Conservation (phyloP, 2,888 invertebrate genomes). For the Amiota minor region DNA sequence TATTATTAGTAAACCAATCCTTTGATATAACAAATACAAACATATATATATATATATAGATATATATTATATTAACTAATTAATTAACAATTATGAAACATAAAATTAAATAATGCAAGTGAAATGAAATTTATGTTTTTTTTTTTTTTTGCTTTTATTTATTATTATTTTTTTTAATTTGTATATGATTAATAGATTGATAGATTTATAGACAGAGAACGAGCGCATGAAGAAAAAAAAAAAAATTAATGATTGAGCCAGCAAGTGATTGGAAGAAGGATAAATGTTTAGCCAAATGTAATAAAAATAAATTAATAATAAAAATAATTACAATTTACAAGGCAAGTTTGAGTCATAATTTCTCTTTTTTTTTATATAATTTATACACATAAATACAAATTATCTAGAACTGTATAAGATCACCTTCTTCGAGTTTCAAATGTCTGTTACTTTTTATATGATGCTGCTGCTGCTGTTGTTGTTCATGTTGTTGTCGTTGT, state of each 20-base stretch:
- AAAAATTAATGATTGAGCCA: not conserved
- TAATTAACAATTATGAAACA: no score
- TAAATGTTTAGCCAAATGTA: no score
- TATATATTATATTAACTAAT: no score
- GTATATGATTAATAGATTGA: not conserved
- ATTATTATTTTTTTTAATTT: not conserved
- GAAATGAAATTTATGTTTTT: no score
- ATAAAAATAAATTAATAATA: no score
- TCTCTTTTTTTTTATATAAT: not conserved
- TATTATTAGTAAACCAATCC: conserved; percentile 12
- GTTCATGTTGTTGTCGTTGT: conserved; percentile 39
- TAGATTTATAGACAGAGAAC: not conserved
- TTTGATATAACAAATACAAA: no score
- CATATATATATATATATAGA: no score
- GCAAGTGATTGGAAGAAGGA: not conserved
- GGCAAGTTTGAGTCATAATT: conserved; percentile 10
- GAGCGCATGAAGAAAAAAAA: not conserved
- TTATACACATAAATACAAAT: conserved; percentile 5
- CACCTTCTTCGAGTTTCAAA: conserved; percentile 79
- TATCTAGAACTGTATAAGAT: conserved; percentile 72
- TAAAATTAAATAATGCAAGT: no score
- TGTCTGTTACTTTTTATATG: not conserved
- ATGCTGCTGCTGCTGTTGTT: not conserved
- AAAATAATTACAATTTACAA: conserved; percentile 12
- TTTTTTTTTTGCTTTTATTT: no score